Conservation (phyloP, 2,113 vertebrate genomes). For the Dolichallabes microphthalmus region DNA sequence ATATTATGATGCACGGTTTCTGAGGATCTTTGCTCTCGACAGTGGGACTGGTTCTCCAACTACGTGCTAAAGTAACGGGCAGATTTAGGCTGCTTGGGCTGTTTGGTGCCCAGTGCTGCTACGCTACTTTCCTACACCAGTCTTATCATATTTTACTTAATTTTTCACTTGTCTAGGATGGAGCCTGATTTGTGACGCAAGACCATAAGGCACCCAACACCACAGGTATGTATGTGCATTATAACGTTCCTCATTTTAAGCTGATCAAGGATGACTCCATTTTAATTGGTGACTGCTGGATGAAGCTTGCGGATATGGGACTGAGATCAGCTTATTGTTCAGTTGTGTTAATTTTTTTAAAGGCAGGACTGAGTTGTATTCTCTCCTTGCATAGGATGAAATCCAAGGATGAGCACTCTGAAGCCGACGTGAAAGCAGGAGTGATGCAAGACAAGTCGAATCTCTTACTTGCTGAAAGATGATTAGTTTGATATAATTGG, state of each 20-base stretch:
- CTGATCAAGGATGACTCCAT: conserved; percentile 78
- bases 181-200: rapidly evolving
- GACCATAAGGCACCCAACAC: too few relatives aligned
- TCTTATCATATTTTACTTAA: conserved; percentile 28
- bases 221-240: background rate
- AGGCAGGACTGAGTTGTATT: background rate
- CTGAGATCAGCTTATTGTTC: conserved; percentile 72
- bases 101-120: conserved; percentile 67
- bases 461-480: background rate
- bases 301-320: conserved; percentile 90
- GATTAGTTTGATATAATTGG: background rate
- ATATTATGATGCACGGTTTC: conserved; percentile 26
- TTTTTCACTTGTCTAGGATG: background rate
- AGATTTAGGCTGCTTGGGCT: conserved; percentile 77
- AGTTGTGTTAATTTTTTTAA: background rate
- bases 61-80: conserved; percentile 74
- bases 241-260: background rate
- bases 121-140: conserved; percentile 75
- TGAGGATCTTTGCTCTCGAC: conserved; percentile 52
- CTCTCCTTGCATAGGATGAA: background rate
- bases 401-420: too few relatives aligned
- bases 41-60: conserved; percentile 75
- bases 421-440: too few relatives aligned
- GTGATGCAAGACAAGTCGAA: too few relatives aligned
- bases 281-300: conserved; percentile 74